Base-by-base conservation (phyloP, 2,797 vertebrate genomes). In the Hydrophis major region DNA sequence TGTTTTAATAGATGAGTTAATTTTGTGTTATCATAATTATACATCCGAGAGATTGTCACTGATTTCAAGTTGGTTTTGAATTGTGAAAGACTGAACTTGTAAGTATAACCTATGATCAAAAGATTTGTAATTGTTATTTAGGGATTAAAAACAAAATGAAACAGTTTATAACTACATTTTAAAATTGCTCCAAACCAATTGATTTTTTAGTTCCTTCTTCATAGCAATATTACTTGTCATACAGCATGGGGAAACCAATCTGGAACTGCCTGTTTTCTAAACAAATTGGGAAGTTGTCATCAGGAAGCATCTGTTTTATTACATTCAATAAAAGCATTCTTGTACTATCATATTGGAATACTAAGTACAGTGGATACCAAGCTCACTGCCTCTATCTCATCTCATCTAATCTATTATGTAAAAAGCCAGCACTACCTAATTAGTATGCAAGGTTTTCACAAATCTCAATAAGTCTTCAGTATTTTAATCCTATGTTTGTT, bases 261-360 rank as follows among this genome's bases (percentile, higher is more conserved):
- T 94, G 96, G 95, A 94, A 95, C 89, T 96, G 94, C 91, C 69
- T 96, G 95, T 96, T 98, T 97, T 96, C 94, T 96, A 97, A 97
- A 96, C 94, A 96, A 97, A 95, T 2, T 94, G 96, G 93, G 95
- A 97, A 97, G 95, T 22, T 96, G 95, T 97, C 95, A 89, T 95
- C 94, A 97, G 95, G 93, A 97, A 97, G 97, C 97, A 97, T 97
- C 97, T 97, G 96, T 94, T 97, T 95, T 93, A 92, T 10, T 96
- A 94, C 95, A 95, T 91, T 95, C 96, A 94, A 89, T 96, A 96
- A 96, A 97, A 96, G 93, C 90, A 92, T 95, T 97, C 96, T 95
- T 87, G 2, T 93, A 95, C 93, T 89, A 92, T 94, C 74, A 86
- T 92, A 96, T 96, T 2, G 86, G 95, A 95, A 95, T 90, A 91